Evolutionary conservation across 1,140 invertebrate species (phyloP), one percentile per base, ranked within the genome.

Genomic region (Andrena cerasifolii): DNA sequence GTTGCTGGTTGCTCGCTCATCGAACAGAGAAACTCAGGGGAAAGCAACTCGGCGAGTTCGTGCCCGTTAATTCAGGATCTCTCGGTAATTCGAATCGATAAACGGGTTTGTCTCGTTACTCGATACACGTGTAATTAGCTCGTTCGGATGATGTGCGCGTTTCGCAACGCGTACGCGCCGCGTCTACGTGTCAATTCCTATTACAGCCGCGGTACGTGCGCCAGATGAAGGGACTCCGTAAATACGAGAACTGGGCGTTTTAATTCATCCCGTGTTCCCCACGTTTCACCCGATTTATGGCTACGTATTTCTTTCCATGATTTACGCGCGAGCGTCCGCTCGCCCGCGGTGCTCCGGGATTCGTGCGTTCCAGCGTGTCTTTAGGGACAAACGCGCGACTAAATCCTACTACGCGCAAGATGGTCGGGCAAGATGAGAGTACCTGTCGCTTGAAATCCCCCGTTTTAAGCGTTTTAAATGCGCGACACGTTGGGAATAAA

Each of bases 191-290:
- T 67, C 36, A 56, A 67, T 75, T 67, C 56, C 40, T 66, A 67
- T 72, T 62, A 54, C 51, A 78, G 65, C 65, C 26, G 58, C 33
- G 53, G 43, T 70, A 82, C 36, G 59, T 73, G 51, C 51, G 18
- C 58, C 45, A 51, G 51, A 3, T 21, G 43, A 21, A 61, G 43
- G 6, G 21, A 47, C 14, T 28, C 21, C 10, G 58, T 18, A 33
- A 40, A 61, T 43, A 8, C 56, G 33, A 40, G 40, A 36, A 24
- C 53, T 6, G 28, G 28, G 26, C 26, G 16, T 16, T 28, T 56
- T 12, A 31, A 56, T 12, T 18, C 12, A 12, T 26, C 12, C 53
- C 2, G 5, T 28, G 8, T n/a, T n/a, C n/a, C n/a, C n/a, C n/a
- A n/a, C 2, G 10, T 6, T 47, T 12, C 8, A 8, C 5, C 56